These are phyloP conservation scores for Agriotes lineatus DNA, from an alignment of 2,888 invertebrate genomes.

Conservation along the genomic window DNA sequence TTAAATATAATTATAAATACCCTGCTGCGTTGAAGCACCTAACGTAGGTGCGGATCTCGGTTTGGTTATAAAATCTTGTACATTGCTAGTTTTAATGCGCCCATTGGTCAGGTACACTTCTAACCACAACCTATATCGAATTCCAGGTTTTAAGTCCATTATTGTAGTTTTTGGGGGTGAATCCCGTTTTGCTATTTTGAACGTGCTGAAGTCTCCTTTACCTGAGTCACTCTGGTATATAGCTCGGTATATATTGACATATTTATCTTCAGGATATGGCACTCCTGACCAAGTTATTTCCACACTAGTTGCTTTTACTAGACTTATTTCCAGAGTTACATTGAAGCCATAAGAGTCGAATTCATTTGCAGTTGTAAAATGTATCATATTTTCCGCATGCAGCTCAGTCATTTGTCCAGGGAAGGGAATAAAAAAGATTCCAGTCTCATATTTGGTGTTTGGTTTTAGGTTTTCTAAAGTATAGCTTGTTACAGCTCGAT, in stretches of 20 bases:
- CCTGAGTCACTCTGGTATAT: conserved; percentile 83
- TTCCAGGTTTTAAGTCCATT: conserved; percentile 80
- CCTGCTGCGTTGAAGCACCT: conserved; percentile 68
- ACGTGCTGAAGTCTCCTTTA: conserved; percentile 79
- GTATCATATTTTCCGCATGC: conserved; percentile 77
- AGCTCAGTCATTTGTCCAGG: conserved; percentile 84
- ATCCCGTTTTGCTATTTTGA: conserved; percentile 81
- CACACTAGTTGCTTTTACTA: conserved; percentile 81
- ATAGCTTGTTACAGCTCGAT: conserved; percentile 83
- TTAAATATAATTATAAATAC: conserved; percentile 50
- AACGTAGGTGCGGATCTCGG: conserved; percentile 72
- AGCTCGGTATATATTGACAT: conserved; percentile 89
- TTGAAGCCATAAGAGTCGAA: conserved; percentile 87
- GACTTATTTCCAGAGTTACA: conserved; percentile 80
- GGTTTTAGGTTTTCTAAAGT: conserved; percentile 83
- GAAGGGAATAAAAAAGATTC: conserved; percentile 86
- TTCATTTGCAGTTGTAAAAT: conserved; percentile 79
- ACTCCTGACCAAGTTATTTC: conserved; percentile 88
- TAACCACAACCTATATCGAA: conserved; percentile 89
- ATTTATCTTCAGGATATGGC: conserved; percentile 90
- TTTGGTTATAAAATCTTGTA: conserved; percentile 88
- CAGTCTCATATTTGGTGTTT: conserved; percentile 84
- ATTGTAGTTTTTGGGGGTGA: conserved; percentile 76
- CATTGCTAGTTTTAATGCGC: conserved; percentile 90
- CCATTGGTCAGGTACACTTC: conserved; percentile 92